phyloP scores from a whole-genome alignment of 2,797 vertebrate genomes.

The Poeciliopsis gracilis region DNA sequence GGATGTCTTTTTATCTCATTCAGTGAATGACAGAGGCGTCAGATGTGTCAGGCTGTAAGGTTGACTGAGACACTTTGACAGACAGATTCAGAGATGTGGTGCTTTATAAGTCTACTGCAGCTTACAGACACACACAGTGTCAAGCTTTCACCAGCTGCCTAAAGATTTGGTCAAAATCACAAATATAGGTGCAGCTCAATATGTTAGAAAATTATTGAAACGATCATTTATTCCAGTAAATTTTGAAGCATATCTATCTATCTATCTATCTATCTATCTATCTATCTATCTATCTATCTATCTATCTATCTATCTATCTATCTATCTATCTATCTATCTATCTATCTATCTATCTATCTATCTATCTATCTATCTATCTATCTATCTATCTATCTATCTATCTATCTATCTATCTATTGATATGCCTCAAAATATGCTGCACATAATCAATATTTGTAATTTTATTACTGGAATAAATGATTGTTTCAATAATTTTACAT shows the following conservation, averaged over 20 bases:
- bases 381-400: too few species aligned
- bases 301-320: too few species aligned
- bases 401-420: too few species aligned
- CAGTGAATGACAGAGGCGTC: constrained; percentile 45
- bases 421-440: too few species aligned
- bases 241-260: not conserved
- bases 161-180: not conserved
- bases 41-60: constrained; percentile 47
- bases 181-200: not conserved
- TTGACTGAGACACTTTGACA: constrained; percentile 45
- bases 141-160: constrained; percentile 10
- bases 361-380: too few species aligned
- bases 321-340: too few species aligned
- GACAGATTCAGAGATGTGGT: constrained; percentile 41
- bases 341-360: too few species aligned
- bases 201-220: not conserved
- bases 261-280: too few species aligned
- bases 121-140: constrained; percentile 19
- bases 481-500: too few species aligned
- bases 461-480: too few species aligned
- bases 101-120: constrained; percentile 36
- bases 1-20: constrained; percentile 58
- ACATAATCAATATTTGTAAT: too few species aligned
- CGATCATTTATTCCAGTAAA: not conserved
- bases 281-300: too few species aligned